Evolutionary conservation across 64 coral and sea anemone genomes (phyloP).

Genomic region (Orbicella faveolata): DNA sequence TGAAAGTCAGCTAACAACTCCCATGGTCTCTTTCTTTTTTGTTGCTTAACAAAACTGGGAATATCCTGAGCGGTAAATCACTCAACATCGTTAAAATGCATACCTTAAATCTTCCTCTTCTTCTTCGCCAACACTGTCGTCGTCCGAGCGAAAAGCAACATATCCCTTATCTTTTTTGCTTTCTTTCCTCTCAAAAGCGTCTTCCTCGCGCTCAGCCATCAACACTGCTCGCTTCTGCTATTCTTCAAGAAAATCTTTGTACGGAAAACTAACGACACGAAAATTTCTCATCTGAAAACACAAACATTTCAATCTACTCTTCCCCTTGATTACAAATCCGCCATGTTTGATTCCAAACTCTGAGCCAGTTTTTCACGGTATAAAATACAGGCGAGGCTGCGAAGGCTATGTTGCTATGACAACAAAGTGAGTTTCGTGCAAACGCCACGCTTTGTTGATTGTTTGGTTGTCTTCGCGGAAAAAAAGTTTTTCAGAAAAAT

Average conservation of each 20-base stretch:
- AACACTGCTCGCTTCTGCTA: background rate
- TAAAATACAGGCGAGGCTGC: background rate
- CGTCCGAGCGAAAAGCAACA: slow-evolving; percentile 90
- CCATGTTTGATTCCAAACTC: background rate
- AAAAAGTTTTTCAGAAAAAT: no score
- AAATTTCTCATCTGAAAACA: background rate
- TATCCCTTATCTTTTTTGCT: slow-evolving; percentile 95
- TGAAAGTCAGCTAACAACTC: no score
- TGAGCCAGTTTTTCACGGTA: background rate
- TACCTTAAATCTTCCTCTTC: slow-evolving; percentile 64
- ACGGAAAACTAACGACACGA: background rate
- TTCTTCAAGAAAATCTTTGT: background rate
- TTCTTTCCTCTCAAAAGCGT: slow-evolving; percentile 73
- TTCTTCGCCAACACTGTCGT: slow-evolving; percentile 67
- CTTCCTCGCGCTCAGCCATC: slow-evolving; percentile 84
- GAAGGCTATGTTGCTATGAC: slow-evolving; percentile 3
- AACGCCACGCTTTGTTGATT: background rate
- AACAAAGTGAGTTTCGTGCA: background rate
- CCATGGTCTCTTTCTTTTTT: no score
- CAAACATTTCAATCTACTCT: background rate
- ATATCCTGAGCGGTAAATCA: background rate
- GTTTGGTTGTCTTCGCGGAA: no score
- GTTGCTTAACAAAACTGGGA: no score
- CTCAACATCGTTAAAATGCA: background rate
- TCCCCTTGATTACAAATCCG: background rate